phyloP scores from a whole-genome alignment of 2,888 invertebrate genomes.

The Synergus umbraculus region DNA sequence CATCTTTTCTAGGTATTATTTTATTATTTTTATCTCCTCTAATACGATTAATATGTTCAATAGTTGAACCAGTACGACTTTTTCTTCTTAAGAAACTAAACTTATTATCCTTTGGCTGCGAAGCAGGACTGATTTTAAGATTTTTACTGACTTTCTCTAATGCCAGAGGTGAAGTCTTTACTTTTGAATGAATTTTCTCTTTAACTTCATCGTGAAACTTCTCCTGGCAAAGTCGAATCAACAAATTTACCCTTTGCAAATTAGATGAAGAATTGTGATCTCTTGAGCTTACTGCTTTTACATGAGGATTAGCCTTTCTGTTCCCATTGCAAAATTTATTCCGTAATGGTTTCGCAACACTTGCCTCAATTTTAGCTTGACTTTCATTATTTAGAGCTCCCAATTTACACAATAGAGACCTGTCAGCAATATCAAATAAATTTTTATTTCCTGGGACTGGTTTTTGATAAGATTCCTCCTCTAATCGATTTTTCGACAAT shows the following conservation, averaged over 20 bases:
- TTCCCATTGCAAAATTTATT: neutral
- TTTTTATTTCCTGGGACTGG: neutral
- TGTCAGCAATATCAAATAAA: neutral
- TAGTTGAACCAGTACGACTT: neutral
- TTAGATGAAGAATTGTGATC: neutral
- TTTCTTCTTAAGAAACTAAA: neutral
- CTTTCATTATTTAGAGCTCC: neutral
- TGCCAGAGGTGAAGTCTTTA: neutral
- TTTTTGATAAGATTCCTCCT: neutral
- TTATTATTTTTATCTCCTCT: neutral
- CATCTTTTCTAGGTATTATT: neutral
- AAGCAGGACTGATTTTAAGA: neutral
- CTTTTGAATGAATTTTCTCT: slow-evolving; percentile 4
- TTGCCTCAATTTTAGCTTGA: neutral
- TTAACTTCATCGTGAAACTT: neutral
- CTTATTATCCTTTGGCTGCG: neutral
- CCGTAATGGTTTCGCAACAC: neutral
- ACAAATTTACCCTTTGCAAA: slow-evolving; percentile 14
- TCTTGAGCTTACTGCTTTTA: neutral
- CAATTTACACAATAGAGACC: slow-evolving; percentile 20
- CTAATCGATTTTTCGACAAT: neutral
- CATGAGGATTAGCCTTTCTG: neutral
- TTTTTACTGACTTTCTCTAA: neutral
- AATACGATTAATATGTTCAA: slow-evolving; percentile 1
- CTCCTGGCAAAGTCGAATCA: slow-evolving; percentile 10